Evolutionary conservation across 2,797 vertebrate species (phyloP).

Genomic region (Eulemur rubriventer): DNA sequence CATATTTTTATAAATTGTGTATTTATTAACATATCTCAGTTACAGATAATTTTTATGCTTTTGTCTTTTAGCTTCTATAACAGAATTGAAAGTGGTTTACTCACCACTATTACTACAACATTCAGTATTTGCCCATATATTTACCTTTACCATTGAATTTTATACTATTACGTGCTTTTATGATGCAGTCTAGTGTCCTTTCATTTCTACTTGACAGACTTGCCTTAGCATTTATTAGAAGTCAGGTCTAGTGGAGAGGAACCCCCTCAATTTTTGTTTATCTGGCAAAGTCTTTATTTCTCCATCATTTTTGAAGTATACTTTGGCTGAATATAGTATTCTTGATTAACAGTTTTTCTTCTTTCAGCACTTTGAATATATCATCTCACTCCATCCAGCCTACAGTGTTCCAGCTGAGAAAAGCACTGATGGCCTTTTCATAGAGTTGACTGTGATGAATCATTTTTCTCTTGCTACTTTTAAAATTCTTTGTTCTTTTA

Average conservation of each 20-base stretch:
- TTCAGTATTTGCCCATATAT: not conserved
- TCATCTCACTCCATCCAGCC: not conserved
- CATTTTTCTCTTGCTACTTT: not conserved
- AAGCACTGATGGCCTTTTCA: too few species aligned
- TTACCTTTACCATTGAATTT: not conserved
- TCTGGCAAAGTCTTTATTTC: not conserved
- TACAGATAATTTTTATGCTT: not conserved
- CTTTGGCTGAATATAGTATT: not conserved
- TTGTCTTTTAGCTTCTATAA: not conserved
- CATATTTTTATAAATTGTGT: not conserved
- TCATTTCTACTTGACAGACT: not conserved
- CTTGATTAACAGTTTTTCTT: not conserved
- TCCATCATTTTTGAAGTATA: not conserved
- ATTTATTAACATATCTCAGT: not conserved
- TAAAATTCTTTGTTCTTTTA: not conserved
- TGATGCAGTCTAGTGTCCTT: not conserved
- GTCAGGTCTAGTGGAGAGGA: not conserved
- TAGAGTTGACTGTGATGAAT: not conserved
- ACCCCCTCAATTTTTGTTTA: not conserved
- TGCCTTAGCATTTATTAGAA: not conserved
- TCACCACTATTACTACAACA: not conserved
- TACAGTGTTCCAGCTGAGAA: not conserved
- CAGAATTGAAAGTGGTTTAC: not conserved
- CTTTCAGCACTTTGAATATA: not conserved
- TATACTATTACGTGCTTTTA: not conserved